Evolutionary conservation across 2,888 invertebrate genomes (phyloP).

Genomic region (Lasius platythorax): DNA sequence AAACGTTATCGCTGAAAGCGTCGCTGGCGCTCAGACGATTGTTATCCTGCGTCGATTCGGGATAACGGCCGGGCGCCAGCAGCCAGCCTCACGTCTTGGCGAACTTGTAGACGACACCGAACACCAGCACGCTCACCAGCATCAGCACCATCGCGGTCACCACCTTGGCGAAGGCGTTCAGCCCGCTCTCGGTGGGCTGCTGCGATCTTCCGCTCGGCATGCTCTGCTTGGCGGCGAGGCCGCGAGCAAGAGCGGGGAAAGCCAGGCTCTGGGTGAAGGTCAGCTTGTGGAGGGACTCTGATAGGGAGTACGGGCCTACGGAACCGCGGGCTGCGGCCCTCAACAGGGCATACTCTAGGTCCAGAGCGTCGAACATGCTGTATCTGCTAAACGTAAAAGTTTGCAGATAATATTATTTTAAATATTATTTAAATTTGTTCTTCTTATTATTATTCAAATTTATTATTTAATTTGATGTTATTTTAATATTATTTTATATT

Average conservation of each 20-base stretch:
- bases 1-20: slow-evolving; percentile 55
- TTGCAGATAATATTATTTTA: not conserved
- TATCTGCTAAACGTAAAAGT: slow-evolving; percentile 84
- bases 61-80: slow-evolving; percentile 88
- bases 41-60: slow-evolving; percentile 68
- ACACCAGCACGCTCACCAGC: slow-evolving; percentile 90
- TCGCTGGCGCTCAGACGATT: slow-evolving; percentile 65
- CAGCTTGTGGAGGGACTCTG: slow-evolving; percentile 91
- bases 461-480: too few species aligned
- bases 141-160: slow-evolving; percentile 90
- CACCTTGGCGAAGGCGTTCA: slow-evolving; percentile 91
- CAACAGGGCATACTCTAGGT: slow-evolving; percentile 90
- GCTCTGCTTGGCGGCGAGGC: slow-evolving; percentile 89
- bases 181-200: slow-evolving; percentile 89
- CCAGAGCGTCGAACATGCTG: slow-evolving; percentile 91
- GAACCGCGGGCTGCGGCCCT: slow-evolving; percentile 91
- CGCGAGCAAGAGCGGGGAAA: slow-evolving; percentile 91
- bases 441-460: too few species aligned
- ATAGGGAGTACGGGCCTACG: slow-evolving; percentile 91
- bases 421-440: not conserved
- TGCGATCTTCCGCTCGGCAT: slow-evolving; percentile 87
- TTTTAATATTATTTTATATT: not conserved
- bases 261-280: slow-evolving; percentile 92
- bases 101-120: slow-evolving; percentile 91
- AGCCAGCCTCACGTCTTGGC: slow-evolving; percentile 93